Percentiles rank a stretch among this genome's conserved stretches.
Conservation (phyloP, 2,797 vertebrate genomes). For the Protosalanx chinensis region DNA sequence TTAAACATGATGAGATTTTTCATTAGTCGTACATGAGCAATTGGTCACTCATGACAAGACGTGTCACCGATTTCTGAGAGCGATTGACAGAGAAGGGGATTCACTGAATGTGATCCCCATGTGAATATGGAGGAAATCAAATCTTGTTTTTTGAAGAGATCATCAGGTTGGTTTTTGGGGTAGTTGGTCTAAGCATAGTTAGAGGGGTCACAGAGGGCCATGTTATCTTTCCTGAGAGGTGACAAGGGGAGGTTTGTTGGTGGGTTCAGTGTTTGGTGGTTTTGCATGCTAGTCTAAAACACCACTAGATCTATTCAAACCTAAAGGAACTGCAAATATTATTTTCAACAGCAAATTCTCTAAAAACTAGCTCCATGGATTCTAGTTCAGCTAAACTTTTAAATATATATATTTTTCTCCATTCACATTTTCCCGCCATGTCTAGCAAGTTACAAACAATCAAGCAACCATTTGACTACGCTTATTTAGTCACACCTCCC, state of each 20-base stretch:
- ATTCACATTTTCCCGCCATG: constrained; percentile 36
- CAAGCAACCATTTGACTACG: constrained; percentile 29
- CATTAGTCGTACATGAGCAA: constrained; percentile 42
- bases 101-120: constrained; percentile 41
- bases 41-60: constrained; percentile 50
- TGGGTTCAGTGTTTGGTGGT: constrained; percentile 52
- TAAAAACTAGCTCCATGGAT: neutral
- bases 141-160: constrained; percentile 22
- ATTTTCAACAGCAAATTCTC: constrained; percentile 15
- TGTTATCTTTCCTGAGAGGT: constrained; percentile 50
- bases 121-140: constrained; percentile 13
- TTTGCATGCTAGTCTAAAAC: constrained; percentile 62
- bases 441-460: constrained; percentile 40
- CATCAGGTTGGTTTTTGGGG: constrained; percentile 17
- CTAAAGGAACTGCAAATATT: constrained; percentile 35
- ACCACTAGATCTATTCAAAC: constrained; percentile 35
- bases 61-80: constrained; percentile 56
- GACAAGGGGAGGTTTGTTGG: constrained; percentile 72
- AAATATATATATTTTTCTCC: constrained; percentile 37
- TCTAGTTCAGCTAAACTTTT: constrained; percentile 34
- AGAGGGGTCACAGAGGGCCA: constrained; percentile 29
- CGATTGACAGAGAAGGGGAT: constrained; percentile 44
- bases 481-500: constrained; percentile 30
- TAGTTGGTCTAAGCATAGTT: constrained; percentile 25
- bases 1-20: constrained; percentile 33